Base-by-base conservation (phyloP, 2,888 invertebrate genomes). In the Xestia c-nigrum region DNA sequence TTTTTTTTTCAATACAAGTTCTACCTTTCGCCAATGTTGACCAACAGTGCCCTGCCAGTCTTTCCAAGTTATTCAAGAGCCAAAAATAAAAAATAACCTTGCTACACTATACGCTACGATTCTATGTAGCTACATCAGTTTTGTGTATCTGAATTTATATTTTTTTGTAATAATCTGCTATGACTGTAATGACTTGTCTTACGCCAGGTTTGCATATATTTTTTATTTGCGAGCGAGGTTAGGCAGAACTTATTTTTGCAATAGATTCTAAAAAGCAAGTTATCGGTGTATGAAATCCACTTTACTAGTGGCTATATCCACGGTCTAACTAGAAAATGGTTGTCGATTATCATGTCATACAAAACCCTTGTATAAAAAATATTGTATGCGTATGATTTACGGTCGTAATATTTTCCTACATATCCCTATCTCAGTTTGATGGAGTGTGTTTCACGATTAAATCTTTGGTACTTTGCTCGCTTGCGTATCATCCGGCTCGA, bases 371-470 rank as follows among this genome's bases (percentile, higher is more conserved):
- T 50, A 71, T 73, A 76, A 79, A 83, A 82, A 79, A 76, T 71
- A 68, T 79, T 76, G 65, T 76, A 59, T 47, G 38, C 40, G 14
- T 72, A 70, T 72, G 81, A 85, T 83, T 63, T 85, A 85, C 73
- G 65, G 64, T 24, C 16, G 81, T 67, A 78, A 85, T 81, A 84
- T 81, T 78, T 85, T 66, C 57, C 72, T 52, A 72, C 75, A 40
- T 73, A 70, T 72, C 66, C 77, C 47, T 83, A 74, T 74, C 70
- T 72, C 50, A 68, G 59, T 69, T 38, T 77, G 75, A 84, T 69
- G 76, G 85, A 84, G 85, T 81, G 79, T 68, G 78, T 73, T 66
- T 69, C 65, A 46, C 76, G 78, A 81, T 84, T 85, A 84, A 81
- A 84, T 85, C 85, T 81, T 67, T 47, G 72, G 72, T 81, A 75